Evolutionary conservation across 1,140 invertebrate species (phyloP).

Genomic region (Drosophila parabipectinata): DNA sequence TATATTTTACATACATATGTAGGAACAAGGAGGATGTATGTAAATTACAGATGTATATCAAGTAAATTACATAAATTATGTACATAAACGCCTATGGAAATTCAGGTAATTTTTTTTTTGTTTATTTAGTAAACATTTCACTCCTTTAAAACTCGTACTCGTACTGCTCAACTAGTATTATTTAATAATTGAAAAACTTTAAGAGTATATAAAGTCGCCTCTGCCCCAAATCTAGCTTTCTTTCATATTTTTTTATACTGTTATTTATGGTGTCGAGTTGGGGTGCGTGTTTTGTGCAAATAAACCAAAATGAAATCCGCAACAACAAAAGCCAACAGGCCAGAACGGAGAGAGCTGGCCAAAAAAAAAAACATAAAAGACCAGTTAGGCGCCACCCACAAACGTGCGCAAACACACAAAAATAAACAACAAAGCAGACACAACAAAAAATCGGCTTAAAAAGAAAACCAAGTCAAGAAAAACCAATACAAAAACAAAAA

Average conservation of each 20-base stretch:
- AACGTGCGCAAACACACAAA: slow-evolving; percentile 28
- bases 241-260: slow-evolving; percentile 2
- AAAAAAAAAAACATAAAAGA: slow-evolving; percentile 24
- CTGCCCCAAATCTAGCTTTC: background rate
- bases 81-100: no score
- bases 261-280: slow-evolving; percentile 3
- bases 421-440: background rate
- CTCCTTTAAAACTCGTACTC: no score
- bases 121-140: no score
- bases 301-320: slow-evolving; percentile 55
- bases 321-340: slow-evolving; percentile 32
- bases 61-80: no score
- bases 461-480: slow-evolving; percentile 14
- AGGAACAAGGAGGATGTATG: no score
- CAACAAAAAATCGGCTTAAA: slow-evolving; percentile 1
- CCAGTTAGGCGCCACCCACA: slow-evolving; percentile 65
- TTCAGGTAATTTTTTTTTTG: no score
- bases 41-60: background rate
- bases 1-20: background rate
- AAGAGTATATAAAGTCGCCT: background rate
- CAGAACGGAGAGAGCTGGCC: slow-evolving; percentile 13
- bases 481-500: slow-evolving; percentile 18
- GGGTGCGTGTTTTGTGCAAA: slow-evolving; percentile 54
- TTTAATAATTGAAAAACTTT: background rate
- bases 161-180: no score